Evolutionary conservation across 2,888 invertebrate species (phyloP), one percentile per base, ranked within the genome.

Genomic region (Drosophila falleni): DNA sequence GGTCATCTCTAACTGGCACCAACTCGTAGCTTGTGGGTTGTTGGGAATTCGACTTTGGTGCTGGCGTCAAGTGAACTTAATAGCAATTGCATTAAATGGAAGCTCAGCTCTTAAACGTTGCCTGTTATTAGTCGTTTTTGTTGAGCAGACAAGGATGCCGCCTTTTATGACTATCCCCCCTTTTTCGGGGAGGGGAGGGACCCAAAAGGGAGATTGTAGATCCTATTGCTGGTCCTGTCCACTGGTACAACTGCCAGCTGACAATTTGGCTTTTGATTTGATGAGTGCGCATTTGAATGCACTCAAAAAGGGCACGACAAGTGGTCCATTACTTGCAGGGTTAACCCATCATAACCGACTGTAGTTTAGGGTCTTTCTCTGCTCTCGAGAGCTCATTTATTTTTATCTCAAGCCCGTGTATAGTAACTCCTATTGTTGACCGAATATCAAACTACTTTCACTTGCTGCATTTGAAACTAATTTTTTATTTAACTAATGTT

Each of bases 231-330:
- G 50, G 51, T 59, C 74, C n/a, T 47, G 69, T 47, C 49, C 59
- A 59, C 37, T 49, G 59, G 16, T 37, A 19, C 42, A 68, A 59
- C 47, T 62, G 71, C 61, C 29, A 53, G 71, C 79, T 78, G 85
- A 87, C 85, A 83, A 79, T 83, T 81, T 81, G 85, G 73, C 87
- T 79, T 85, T 75, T 86, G 78, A 88, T 84, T 83, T 82, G 88
- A 87, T 84, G 88, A 84, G 86, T 80, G 71, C 71, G 74, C 85
- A 82, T 84, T 84, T 79, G 77, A 85, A 84, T 85, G 84, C 88
- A 81, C 77, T 87, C 83, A 64, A 53, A 78, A 78, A n/a, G 54
- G 63, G 58, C 59, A 58, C 35, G 70, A 66, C 85, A 76, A 83
- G 87, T 81, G 85, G 70, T 70, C 81, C 85, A 83, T 83, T 84